Base-by-base conservation (phyloP, 2,113 vertebrate species). In the Daphoenositta chrysoptera region DNA sequence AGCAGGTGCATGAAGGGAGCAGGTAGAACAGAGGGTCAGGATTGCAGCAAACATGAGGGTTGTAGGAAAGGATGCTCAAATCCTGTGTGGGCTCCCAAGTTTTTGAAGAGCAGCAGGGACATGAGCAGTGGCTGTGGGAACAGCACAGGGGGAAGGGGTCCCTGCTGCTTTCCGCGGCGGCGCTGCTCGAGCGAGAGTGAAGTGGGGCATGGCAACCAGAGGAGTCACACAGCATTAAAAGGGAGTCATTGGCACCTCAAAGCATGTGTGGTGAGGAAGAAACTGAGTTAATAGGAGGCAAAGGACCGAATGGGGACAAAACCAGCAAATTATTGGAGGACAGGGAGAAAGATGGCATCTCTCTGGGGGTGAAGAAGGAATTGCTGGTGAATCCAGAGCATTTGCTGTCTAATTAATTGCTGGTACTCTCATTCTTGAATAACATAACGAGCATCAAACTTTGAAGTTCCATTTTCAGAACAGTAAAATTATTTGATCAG, bases 181-280 rank as follows among this genome's bases (percentile, higher is more conserved):
- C 1, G 1, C 33, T 60, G 48, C 53, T 71, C 2, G 0, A 47
- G 45, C 28, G 65, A 42, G 30, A 73, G 47, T 31, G 6, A 17
- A 9, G 44, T 6, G 27, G 45, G 37, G 19, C 65, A 45, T 39
- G 53, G 48, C 3, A 3, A 28, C 1, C 4, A 60, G 45, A 91
- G 10, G 21, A 26, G 18, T 28, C 31, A 68, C 1, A 21, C 9
- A 30, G 66, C 53, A 30, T 14, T 58, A 13, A n/a, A 78, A 31
- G 61, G 13, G 68, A 39, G 42, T 22, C 9, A 24, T 4, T 0
- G 0, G 7, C n/a, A 35, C 6, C 48, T 53, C 33, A 19, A 24
- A 71, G 20, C 0, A 0, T 0, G 1, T 2, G 2, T 10, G 2
- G 28, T 71, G 48, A 65, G 23, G n/a, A 10, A 80, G 33, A 60